Evolutionary conservation across 2,113 vertebrate species (phyloP).

Genomic region (Leptosomus discolor): DNA sequence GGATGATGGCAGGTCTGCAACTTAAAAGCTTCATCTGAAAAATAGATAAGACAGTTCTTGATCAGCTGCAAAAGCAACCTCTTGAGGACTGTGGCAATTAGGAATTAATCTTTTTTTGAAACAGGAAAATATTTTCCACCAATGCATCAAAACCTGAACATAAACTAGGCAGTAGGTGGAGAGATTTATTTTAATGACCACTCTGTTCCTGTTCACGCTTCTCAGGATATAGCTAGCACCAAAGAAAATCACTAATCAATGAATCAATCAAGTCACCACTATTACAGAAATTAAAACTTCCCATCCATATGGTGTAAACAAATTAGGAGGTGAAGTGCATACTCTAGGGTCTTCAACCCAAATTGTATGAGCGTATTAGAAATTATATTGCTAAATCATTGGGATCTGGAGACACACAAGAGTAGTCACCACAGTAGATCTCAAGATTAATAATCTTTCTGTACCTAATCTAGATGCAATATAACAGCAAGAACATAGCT

Average conservation of each 20-base stretch:
- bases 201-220: background rate
- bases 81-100: slow-evolving; percentile 4
- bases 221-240: background rate
- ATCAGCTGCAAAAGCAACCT: slow-evolving; percentile 9
- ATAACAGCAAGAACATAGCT: background rate
- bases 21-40: slow-evolving; percentile 7
- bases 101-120: slow-evolving; percentile 61
- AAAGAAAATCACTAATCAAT: background rate
- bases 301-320: background rate
- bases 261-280: background rate
- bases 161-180: background rate
- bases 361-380: background rate
- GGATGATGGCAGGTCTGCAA: background rate
- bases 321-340: background rate
- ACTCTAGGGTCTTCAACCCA: background rate
- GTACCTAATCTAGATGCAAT: background rate
- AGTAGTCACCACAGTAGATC: background rate
- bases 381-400: background rate
- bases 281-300: background rate
- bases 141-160: background rate
- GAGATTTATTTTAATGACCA: slow-evolving; percentile 44
- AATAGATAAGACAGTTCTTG: slow-evolving; percentile 20
- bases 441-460: background rate
- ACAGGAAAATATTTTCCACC: slow-evolving; percentile 39
- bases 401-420: background rate